Percentiles rank a stretch among this genome's conserved stretches.
Evolutionary conservation across 2,797 vertebrate genomes (phyloP).

Genomic region (Aselliscus stoliczkanus): DNA sequence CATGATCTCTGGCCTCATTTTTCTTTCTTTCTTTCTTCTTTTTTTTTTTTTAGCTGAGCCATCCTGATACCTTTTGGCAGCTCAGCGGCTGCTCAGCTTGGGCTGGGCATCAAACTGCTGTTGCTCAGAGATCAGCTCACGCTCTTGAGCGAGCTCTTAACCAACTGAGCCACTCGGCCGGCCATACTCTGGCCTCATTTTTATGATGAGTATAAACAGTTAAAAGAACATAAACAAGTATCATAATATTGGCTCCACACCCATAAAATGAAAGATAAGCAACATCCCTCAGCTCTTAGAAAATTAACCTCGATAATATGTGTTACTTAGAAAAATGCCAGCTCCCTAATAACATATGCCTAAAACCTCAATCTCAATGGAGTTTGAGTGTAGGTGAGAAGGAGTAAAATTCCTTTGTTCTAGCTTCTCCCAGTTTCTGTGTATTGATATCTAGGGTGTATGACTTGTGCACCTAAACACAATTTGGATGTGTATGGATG

Average conservation of each 20-base stretch:
- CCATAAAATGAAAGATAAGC: neutral
- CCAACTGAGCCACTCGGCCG: too few species aligned
- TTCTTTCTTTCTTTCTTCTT: too few species aligned
- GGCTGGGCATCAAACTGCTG: too few species aligned
- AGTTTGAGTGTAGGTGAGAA: neutral
- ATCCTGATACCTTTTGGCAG: too few species aligned
- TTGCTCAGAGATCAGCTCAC: too few species aligned
- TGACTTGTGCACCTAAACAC: neutral
- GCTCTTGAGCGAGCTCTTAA: too few species aligned
- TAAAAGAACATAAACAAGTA: neutral
- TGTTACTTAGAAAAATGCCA: neutral
- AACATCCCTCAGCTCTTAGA: neutral
- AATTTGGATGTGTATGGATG: neutral
- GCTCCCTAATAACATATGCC: neutral
- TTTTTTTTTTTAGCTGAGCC: too few species aligned
- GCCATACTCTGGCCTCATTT: neutral
- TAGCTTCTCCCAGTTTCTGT: too few species aligned
- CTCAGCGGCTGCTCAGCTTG: too few species aligned
- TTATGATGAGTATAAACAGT: neutral
- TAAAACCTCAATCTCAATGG: neutral
- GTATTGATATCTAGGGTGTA: neutral
- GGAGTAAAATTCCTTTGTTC: neutral
- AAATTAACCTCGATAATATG: neutral
- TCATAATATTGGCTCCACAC: neutral
- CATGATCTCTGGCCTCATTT: too few species aligned